These are phyloP conservation scores for Pachyseris speciosa DNA, from an alignment of 64 coral and sea anemone species.

Conservation along the genomic window DNA sequence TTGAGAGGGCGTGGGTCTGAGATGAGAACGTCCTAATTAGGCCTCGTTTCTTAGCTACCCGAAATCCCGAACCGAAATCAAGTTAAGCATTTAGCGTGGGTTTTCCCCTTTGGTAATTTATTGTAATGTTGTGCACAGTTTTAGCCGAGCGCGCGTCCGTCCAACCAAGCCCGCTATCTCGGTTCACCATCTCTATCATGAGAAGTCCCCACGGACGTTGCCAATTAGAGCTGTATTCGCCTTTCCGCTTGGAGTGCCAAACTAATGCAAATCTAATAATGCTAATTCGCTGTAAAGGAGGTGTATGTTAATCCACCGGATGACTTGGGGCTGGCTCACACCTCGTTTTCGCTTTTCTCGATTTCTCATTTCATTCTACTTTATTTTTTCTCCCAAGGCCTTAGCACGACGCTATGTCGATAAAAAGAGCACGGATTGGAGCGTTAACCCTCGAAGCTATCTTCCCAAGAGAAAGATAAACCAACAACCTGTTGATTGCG, in stretches of 20 bases:
- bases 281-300: slow-evolving; percentile 11
- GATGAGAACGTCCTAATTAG: not conserved
- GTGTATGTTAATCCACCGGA: slow-evolving; percentile 9
- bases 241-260: slow-evolving; percentile 35
- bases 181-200: not conserved
- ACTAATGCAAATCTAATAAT: slow-evolving; percentile 16
- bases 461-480: slow-evolving; percentile 46
- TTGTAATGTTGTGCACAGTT: not conserved
- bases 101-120: not conserved
- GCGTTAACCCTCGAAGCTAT: slow-evolving; percentile 26
- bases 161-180: not conserved
- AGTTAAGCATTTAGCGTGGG: not conserved
- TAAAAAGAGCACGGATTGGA: not conserved
- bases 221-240: slow-evolving; percentile 24
- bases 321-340: not conserved
- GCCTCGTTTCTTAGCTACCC: slow-evolving; percentile 16
- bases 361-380: not conserved
- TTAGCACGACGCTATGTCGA: not conserved
- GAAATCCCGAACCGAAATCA: not conserved
- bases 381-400: not conserved
- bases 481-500: slow-evolving; percentile 92
- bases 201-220: slow-evolving; percentile 41
- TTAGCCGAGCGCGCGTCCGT: not conserved
- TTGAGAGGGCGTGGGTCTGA: not conserved
- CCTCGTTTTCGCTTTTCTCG: not conserved